Evolutionary conservation across 35 echinoderm and acorn worm species (phyloP).

Genomic region (Acanthaster planci): DNA sequence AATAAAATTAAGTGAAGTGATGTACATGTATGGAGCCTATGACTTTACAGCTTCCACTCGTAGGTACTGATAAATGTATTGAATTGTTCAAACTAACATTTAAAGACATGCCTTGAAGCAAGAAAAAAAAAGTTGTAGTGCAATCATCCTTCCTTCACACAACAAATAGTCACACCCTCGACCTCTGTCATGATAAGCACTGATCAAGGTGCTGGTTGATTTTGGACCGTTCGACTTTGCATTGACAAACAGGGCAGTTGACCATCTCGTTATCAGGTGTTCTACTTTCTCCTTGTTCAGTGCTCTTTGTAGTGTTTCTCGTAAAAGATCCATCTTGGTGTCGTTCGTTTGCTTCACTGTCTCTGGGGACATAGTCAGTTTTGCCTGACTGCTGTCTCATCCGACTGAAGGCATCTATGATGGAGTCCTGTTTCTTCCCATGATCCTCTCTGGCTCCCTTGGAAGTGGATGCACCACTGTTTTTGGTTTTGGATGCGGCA

Average conservation of each 20-base stretch:
- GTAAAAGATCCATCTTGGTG: too few species aligned
- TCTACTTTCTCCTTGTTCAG: background rate
- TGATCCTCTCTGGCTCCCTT: background rate
- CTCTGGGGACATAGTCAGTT: background rate
- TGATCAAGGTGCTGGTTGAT: constrained; percentile 22
- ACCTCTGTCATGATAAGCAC: background rate
- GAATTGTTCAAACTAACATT: too few species aligned
- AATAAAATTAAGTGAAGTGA: too few species aligned
- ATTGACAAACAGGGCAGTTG: background rate
- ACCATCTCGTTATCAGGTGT: background rate
- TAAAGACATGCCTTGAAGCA: too few species aligned
- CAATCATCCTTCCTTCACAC: too few species aligned
- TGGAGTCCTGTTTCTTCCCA: constrained; percentile 14
- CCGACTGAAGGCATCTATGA: background rate
- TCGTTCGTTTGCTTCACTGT: too few species aligned
- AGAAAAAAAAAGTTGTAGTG: too few species aligned
- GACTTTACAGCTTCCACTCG: too few species aligned
- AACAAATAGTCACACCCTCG: background rate
- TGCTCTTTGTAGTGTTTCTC: background rate
- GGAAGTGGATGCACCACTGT: background rate
- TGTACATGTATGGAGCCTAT: too few species aligned
- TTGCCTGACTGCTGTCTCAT: background rate
- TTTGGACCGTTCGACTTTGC: background rate
- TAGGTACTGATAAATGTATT: too few species aligned
- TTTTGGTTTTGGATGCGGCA: background rate